Conservation (phyloP, 1,140 invertebrate genomes). For the Drosophila lacteicornis region DNA sequence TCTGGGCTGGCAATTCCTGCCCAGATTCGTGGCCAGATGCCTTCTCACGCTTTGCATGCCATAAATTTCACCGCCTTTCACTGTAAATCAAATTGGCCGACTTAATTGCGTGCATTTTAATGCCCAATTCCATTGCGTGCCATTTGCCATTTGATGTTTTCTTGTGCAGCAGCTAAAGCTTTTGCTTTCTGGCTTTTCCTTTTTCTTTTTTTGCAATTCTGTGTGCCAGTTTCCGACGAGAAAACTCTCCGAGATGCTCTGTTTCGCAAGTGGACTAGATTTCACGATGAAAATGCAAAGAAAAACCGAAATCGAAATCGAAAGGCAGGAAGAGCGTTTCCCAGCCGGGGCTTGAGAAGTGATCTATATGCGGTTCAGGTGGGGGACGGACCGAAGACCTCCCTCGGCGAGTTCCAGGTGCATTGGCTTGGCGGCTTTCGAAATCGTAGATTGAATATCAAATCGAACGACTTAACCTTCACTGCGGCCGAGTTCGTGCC, state of each 20-base stretch:
- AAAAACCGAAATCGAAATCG: conserved; percentile 13
- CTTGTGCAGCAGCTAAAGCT: conserved; percentile 7
- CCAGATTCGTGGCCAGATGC: background rate
- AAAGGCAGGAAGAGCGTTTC: conserved; percentile 20
- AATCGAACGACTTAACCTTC: conserved; percentile 73
- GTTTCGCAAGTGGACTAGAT: conserved; percentile 59
- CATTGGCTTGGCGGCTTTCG: conserved; percentile 75
- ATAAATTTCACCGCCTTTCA: conserved; percentile 81
- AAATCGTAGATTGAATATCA: conserved; percentile 78
- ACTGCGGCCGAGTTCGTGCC: conserved; percentile 71
- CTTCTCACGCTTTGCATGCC: conserved; percentile 76
- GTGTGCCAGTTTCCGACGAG: conserved; percentile 64
- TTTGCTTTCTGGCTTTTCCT: conserved; percentile 28
- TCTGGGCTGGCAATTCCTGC: conserved; percentile 19
- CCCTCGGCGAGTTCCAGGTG: conserved; percentile 46
- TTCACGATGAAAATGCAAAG: conserved; percentile 42
- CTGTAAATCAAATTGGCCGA: conserved; percentile 75
- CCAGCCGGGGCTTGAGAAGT: conserved; percentile 28
- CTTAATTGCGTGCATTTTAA: conserved; percentile 77
- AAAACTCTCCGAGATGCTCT: conserved; percentile 67
- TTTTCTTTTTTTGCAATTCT: conserved; percentile 53
- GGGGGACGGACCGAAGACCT: conserved; percentile 11
- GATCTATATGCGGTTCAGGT: conserved; percentile 60
- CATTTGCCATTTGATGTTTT: conserved; percentile 58
- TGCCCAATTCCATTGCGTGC: conserved; percentile 68